Base-by-base conservation (phyloP, 2,113 vertebrate genomes). In the Centrocercus urophasianus region DNA sequence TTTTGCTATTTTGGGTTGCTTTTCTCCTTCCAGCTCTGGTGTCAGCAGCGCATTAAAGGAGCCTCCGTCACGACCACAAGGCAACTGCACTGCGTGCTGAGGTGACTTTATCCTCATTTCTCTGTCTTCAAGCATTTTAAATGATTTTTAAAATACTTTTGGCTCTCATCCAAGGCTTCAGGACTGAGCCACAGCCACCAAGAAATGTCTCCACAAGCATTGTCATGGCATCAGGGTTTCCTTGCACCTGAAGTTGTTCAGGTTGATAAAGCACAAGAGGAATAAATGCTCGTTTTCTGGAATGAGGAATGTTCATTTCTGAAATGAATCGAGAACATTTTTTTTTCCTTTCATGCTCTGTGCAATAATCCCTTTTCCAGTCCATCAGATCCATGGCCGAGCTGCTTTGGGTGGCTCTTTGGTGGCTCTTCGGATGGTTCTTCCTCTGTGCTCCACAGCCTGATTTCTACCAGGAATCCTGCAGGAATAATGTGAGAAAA, bases 301-400 rank as follows among this genome's bases (percentile, higher is more conserved):
- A 48, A 15, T 11, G 42, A 2, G 27, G 77, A 40, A 9, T 15
- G 15, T 13, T 83, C 40, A 3, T 32, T 40, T 75, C 36, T 24
- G 7, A 61, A 88, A 38, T 34, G 8, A 20, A 20, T 42, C 52
- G 20, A 13, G 12, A 64, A 2, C 12, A 38, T 32, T 54, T 47
- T 47, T 12, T 12, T 30, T 30, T 30, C 8, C 36, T 47, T n/a
- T 7, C 69, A 34, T 47, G 7, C 36, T 30, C 59, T 8, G 40
- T 32, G 60, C 79, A 48, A 4, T 1, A 4, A 74, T 88, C 38
- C 25, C 27, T 52, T 36, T 59, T 19, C 59, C 9, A 30, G 19
- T n/a, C 24, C 34, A 60, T 48, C 0, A 2, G 54, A 25, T 48
- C 10, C 1, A 0, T 21, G 25, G 7, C 8, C 2, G 70, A 40